A percentile compares a stretch with the other conserved stretches of the same genome.
Evolutionary conservation across 1,140 invertebrate species (phyloP).

Genomic region (Sitodiplosis mosellana): DNA sequence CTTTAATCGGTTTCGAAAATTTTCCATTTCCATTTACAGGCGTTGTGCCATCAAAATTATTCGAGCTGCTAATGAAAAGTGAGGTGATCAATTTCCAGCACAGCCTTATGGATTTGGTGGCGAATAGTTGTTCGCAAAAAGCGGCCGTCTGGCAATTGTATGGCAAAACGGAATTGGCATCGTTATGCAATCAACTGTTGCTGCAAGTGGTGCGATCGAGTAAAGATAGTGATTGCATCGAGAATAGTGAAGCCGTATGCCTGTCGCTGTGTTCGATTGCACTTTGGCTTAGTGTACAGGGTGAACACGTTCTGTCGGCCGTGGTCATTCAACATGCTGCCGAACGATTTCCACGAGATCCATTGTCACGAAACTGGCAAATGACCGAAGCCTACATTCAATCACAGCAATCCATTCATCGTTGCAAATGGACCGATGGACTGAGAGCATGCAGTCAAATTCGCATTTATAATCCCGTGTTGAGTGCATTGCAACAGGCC

Average conservation of each 20-base stretch:
- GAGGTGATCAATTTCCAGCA: constrained; percentile 72
- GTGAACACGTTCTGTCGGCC: constrained; percentile 35
- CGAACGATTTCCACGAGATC: constrained; percentile 39
- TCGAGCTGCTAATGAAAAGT: constrained; percentile 61
- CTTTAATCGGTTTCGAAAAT: no score
- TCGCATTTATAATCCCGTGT: constrained; percentile 46
- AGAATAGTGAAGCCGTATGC: constrained; percentile 48
- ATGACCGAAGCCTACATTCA: constrained; percentile 41
- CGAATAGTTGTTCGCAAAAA: constrained; percentile 57
- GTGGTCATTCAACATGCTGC: constrained; percentile 36
- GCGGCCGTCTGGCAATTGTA: constrained; percentile 72
- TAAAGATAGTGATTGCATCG: constrained; percentile 27
- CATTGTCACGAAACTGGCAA: constrained; percentile 44
- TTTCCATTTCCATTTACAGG: no score
- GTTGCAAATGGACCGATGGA: constrained; percentile 57
- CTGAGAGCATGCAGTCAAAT: constrained; percentile 52
- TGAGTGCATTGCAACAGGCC: constrained; percentile 41
- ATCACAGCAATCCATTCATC: constrained; percentile 33
- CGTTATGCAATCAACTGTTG: constrained; percentile 56
- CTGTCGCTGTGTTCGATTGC: constrained; percentile 52
- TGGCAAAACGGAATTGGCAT: constrained; percentile 65
- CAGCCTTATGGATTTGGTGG: constrained; percentile 60
- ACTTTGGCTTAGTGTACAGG: constrained; percentile 38
- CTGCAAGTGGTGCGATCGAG: constrained; percentile 39
- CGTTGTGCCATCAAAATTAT: constrained; percentile 25